A percentile compares a stretch with the other conserved stretches of the same genome.
These are phyloP conservation scores for Empidonax alnorum DNA, from an alignment of 2,113 vertebrate genomes.

Conservation along the genomic window DNA sequence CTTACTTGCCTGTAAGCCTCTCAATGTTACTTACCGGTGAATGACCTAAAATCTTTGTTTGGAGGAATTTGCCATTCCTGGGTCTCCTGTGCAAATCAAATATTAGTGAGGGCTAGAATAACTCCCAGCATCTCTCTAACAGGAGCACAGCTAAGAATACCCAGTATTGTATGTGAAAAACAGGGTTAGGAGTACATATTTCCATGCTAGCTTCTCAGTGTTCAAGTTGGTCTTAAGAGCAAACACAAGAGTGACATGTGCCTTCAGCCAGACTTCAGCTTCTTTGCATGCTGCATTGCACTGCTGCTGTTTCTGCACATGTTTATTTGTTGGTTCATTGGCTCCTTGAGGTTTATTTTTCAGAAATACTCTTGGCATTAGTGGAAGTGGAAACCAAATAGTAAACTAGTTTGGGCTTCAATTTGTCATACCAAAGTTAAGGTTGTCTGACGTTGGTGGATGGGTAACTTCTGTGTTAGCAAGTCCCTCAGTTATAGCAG, in stretches of 20 bases:
- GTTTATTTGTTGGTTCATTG: neutral
- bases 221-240: neutral
- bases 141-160: neutral
- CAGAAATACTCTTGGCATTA: neutral
- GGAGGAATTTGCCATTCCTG: neutral
- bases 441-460: neutral
- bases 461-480: neutral
- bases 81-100: neutral
- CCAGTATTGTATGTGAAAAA: neutral
- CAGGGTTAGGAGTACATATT: neutral
- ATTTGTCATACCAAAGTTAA: neutral
- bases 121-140: neutral
- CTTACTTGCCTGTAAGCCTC: neutral
- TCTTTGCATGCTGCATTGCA: slow-evolving; percentile 10
- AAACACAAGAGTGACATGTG: neutral
- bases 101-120: neutral
- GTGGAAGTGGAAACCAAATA: neutral
- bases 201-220: neutral
- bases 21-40: neutral
- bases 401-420: neutral
- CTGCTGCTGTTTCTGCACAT: neutral
- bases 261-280: neutral
- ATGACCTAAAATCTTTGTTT: neutral
- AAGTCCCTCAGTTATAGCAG: neutral
- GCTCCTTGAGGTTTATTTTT: neutral